Conservation (phyloP, 2,113 vertebrate species). For the Piaya cayana region DNA sequence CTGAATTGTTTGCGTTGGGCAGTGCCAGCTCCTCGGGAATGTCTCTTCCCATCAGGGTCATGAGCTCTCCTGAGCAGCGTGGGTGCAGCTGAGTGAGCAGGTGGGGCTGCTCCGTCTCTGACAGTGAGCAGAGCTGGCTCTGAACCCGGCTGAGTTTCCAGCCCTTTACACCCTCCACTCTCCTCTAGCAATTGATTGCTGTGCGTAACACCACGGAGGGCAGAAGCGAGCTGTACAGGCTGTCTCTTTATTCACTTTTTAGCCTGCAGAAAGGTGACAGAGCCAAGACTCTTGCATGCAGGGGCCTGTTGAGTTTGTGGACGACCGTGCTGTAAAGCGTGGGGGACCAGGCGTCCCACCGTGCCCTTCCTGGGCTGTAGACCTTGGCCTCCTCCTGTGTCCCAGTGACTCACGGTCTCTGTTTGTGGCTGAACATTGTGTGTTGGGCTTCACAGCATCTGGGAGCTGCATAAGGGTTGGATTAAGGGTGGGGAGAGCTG, state of each 20-base stretch:
- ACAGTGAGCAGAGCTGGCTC: not conserved
- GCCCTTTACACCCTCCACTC: not conserved
- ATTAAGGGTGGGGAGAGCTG: not conserved
- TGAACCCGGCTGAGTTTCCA: fast-evolving
- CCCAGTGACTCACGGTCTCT: not conserved
- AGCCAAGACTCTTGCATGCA: not conserved
- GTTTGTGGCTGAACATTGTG: fast-evolving
- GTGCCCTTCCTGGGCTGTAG: fast-evolving
- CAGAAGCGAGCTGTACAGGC: fast-evolving
- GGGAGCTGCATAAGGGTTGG: fast-evolving
- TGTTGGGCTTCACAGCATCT: not conserved
- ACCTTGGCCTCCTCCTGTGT: not conserved
- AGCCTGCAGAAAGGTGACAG: not conserved
- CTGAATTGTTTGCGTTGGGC: not conserved
- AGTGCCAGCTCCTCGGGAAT: fast-evolving
- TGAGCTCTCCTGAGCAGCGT: not conserved
- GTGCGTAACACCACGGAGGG: fast-evolving
- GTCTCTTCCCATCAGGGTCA: not conserved
- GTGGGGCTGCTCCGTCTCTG: fast-evolving
- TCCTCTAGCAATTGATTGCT: fast-evolving
- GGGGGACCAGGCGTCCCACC: not conserved
- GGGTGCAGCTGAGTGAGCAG: fast-evolving
- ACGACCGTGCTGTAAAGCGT: fast-evolving
- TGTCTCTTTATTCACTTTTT: not conserved
- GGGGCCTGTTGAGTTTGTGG: not conserved